A percentile compares a stretch with the other conserved stretches of the same genome.
phyloP scores from a whole-genome alignment of 2,113 vertebrate genomes.

The Myxocyprinus asiaticus region DNA sequence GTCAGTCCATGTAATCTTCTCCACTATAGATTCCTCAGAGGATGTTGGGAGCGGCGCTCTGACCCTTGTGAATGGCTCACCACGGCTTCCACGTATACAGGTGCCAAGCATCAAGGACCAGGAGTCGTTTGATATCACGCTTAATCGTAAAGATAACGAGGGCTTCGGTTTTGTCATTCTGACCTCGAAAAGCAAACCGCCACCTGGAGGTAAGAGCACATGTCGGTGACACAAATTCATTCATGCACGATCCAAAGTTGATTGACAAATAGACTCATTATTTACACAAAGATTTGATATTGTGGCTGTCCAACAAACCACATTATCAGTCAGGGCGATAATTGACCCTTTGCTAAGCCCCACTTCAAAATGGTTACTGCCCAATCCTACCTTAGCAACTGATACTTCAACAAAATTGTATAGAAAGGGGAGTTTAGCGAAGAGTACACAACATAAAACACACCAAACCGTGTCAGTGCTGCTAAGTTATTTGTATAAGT shows the following conservation, averaged over 20 bases:
- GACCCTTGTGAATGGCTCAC: constrained; percentile 77
- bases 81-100: constrained; percentile 70
- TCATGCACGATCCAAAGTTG: no score
- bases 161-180: constrained; percentile 98
- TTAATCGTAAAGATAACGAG: constrained; percentile 91
- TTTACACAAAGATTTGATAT: no score
- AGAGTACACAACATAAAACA: no score
- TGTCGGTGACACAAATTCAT: no score
- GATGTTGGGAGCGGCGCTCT: constrained; percentile 53
- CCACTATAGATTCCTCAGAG: constrained; percentile 62
- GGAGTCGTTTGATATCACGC: constrained; percentile 85
- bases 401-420: background rate
- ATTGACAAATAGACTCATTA: no score
- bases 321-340: no score
- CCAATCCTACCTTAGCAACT: background rate
- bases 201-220: constrained; percentile 83
- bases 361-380: no score
- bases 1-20: constrained; percentile 35
- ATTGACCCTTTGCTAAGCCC: no score
- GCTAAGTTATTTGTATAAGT: constrained; percentile 37
- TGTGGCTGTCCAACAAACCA: no score
- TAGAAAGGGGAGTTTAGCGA: no score
- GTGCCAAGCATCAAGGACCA: constrained; percentile 46
- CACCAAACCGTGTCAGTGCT: background rate
- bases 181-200: constrained; percentile 95